phyloP scores from a whole-genome alignment of 1,140 invertebrate species.

The Sesamia nonagrioides region DNA sequence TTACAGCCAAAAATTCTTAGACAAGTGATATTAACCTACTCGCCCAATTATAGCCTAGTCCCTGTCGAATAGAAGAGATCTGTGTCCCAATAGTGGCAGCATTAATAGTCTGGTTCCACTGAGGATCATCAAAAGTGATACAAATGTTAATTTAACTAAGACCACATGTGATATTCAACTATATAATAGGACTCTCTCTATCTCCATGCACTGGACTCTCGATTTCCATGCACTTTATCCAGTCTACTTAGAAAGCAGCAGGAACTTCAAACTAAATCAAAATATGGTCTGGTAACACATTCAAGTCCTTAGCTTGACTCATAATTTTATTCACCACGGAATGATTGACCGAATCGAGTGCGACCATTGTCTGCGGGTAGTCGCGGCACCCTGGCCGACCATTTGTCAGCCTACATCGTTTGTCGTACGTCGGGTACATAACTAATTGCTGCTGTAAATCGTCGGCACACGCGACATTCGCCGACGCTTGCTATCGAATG shows the following conservation, averaged over 20 bases:
- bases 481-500: constrained; percentile 43
- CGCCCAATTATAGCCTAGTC: too few relatives aligned
- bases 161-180: too few relatives aligned
- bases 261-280: constrained; percentile 18
- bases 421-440: constrained; percentile 48
- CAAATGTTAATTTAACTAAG: too few relatives aligned
- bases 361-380: constrained; percentile 49
- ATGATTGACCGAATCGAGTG: constrained; percentile 53
- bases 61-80: too few relatives aligned
- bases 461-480: constrained; percentile 43
- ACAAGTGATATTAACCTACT: too few relatives aligned
- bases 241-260: background rate
- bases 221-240: background rate
- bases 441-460: constrained; percentile 51
- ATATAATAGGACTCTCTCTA: too few relatives aligned
- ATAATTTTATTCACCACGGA: constrained; percentile 46
- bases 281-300: constrained; percentile 24
- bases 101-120: too few relatives aligned
- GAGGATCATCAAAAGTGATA: too few relatives aligned
- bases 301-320: constrained; percentile 36
- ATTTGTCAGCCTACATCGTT: constrained; percentile 53
- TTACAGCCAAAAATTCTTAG: too few relatives aligned
- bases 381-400: constrained; percentile 46
- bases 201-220: too few relatives aligned
- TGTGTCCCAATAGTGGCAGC: too few relatives aligned